Conservation (phyloP, 2,113 vertebrate species). For the Thermophis baileyi region DNA sequence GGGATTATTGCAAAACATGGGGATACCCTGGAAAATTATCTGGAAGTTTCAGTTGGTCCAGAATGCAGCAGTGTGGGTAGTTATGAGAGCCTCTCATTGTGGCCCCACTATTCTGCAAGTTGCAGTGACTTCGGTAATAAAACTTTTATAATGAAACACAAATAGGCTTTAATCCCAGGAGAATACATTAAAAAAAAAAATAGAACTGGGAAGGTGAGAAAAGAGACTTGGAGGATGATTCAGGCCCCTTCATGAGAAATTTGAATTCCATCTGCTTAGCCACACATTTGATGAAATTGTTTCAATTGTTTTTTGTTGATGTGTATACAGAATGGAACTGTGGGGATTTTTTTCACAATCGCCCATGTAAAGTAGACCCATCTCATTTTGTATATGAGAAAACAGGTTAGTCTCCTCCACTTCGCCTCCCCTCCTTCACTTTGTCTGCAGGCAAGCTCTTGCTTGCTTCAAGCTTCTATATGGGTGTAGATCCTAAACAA, state of each 20-base stretch:
- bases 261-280: not conserved
- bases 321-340: not conserved
- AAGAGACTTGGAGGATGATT: not conserved
- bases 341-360: not conserved
- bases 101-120: not conserved
- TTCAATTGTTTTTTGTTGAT: not conserved
- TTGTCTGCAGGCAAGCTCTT: not conserved
- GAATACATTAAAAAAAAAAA: not conserved
- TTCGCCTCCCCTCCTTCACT: not conserved
- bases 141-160: not conserved
- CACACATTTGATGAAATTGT: not conserved
- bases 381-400: not conserved
- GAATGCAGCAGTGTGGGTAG: not conserved
- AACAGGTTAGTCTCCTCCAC: not conserved
- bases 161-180: not conserved
- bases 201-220: not conserved
- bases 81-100: not conserved
- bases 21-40: not conserved
- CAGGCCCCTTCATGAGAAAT: not conserved
- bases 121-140: not conserved
- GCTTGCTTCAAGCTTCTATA: not conserved
- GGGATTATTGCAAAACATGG: not conserved
- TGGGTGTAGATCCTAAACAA: not conserved
- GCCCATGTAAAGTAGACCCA: no score
- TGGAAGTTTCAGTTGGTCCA: not conserved